A percentile compares a stretch with the other conserved stretches of the same genome.
These are phyloP conservation scores for Sphaerophoria rueppellii DNA, from an alignment of 2,888 invertebrate genomes.

Conservation along the genomic window DNA sequence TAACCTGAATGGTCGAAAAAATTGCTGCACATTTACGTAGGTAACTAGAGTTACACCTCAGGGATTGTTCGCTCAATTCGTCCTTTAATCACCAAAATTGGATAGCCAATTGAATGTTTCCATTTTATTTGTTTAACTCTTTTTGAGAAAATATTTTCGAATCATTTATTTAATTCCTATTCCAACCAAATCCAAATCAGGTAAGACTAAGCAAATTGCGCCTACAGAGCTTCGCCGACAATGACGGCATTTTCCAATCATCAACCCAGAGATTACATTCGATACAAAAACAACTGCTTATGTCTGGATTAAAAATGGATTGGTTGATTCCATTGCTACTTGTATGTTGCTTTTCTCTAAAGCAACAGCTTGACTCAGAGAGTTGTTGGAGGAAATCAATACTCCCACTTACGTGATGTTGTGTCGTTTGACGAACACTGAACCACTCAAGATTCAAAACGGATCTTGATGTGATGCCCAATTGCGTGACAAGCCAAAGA, in stretches of 20 bases:
- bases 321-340: neutral
- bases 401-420: slow-evolving; percentile 55
- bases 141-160: neutral
- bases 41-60: too few relatives aligned
- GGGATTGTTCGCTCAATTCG: too few relatives aligned
- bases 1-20: too few relatives aligned
- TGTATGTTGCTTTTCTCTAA: slow-evolving; percentile 33
- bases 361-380: slow-evolving; percentile 32
- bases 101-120: too few relatives aligned
- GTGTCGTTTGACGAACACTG: neutral
- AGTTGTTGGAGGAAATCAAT: slow-evolving; percentile 36
- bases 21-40: too few relatives aligned
- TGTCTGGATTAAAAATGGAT: slow-evolving; percentile 1
- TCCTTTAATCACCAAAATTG: too few relatives aligned
- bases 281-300: neutral
- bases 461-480: slow-evolving; percentile 56
- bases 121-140: too few relatives aligned
- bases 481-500: slow-evolving; percentile 55
- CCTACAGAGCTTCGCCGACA: slow-evolving; percentile 56
- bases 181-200: slow-evolving; percentile 11
- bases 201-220: slow-evolving; percentile 32
- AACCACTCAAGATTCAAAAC: slow-evolving; percentile 36
- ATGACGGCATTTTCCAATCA: slow-evolving; percentile 61
- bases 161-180: neutral
- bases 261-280: slow-evolving; percentile 34